Evolutionary conservation across 2,797 vertebrate species (phyloP).

Genomic region (Arnoldichthys spilopterus): DNA sequence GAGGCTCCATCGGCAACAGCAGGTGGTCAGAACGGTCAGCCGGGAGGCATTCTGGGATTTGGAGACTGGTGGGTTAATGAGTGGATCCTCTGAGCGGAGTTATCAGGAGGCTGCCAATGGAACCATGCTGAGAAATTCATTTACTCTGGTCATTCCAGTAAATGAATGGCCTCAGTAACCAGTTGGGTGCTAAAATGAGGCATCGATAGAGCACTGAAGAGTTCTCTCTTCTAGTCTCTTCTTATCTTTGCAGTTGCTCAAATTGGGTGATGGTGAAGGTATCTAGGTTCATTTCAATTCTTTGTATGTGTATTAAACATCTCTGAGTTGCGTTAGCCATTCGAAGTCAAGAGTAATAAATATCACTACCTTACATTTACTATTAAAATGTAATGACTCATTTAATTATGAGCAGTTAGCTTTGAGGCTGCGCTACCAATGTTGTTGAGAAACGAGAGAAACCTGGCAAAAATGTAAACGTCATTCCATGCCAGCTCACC

Average conservation of each 20-base stretch:
- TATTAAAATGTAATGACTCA: too few species aligned
- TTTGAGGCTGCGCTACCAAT: too few species aligned
- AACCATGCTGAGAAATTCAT: slow-evolving; percentile 60
- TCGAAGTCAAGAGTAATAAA: not conserved
- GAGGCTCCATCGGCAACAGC: slow-evolving; percentile 56
- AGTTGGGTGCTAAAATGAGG: slow-evolving; percentile 51
- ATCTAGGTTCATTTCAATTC: not conserved
- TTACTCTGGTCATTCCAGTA: slow-evolving; percentile 53
- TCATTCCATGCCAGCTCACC: too few species aligned
- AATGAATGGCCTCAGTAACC: slow-evolving; percentile 55
- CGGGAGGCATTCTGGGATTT: slow-evolving; percentile 63
- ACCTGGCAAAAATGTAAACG: too few species aligned
- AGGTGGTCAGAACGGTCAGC: slow-evolving; percentile 50
- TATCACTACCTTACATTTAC: too few species aligned
- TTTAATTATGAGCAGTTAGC: too few species aligned
- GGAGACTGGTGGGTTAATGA: slow-evolving; percentile 51
- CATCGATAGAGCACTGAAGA: not conserved
- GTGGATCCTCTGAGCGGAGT: slow-evolving; percentile 52
- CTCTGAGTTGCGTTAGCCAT: not conserved
- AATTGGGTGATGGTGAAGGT: not conserved
- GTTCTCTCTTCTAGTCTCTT: not conserved
- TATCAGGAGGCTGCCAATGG: slow-evolving; percentile 53
- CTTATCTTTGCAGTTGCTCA: slow-evolving; percentile 30
- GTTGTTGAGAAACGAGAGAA: too few species aligned
- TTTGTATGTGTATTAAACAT: not conserved